Conservation (phyloP, 2,113 vertebrate species). For the Nestor notabilis region DNA sequence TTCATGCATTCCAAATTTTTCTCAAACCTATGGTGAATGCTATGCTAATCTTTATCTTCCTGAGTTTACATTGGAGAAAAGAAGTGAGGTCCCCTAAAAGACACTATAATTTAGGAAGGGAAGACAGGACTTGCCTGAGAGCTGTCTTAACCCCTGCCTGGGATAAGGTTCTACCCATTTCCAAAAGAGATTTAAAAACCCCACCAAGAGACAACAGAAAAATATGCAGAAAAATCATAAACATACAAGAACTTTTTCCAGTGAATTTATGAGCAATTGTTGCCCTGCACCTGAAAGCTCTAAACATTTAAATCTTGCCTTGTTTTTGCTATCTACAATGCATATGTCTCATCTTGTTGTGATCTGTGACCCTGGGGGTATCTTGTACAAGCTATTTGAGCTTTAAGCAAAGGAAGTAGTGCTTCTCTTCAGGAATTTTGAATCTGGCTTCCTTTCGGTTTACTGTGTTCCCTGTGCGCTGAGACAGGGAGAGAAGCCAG, state of each 20-base stretch:
- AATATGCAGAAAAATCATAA: neutral
- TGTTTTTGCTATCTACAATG: neutral
- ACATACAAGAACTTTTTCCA: neutral
- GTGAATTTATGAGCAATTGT: neutral
- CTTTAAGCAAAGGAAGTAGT: neutral
- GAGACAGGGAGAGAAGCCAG: neutral
- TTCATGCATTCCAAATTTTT: neutral
- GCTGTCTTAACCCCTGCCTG: neutral
- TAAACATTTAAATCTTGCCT: neutral
- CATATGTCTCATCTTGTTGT: neutral
- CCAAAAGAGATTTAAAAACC: neutral
- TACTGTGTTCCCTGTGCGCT: neutral
- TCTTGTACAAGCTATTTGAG: neutral
- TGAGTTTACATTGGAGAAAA: neutral
- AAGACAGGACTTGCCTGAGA: neutral
- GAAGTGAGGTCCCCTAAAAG: neutral
- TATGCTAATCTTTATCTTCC: neutral
- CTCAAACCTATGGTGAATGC: neutral
- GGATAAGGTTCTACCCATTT: neutral
- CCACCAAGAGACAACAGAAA: neutral
- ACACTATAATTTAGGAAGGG: neutral
- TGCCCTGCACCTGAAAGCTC: neutral
- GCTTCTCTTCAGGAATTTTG: neutral
- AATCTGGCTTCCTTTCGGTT: neutral
- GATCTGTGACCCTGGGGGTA: neutral